Evolutionary conservation across 2,888 invertebrate species (phyloP), one percentile per base, ranked within the genome.

Genomic region (Epicampocera succincta): DNA sequence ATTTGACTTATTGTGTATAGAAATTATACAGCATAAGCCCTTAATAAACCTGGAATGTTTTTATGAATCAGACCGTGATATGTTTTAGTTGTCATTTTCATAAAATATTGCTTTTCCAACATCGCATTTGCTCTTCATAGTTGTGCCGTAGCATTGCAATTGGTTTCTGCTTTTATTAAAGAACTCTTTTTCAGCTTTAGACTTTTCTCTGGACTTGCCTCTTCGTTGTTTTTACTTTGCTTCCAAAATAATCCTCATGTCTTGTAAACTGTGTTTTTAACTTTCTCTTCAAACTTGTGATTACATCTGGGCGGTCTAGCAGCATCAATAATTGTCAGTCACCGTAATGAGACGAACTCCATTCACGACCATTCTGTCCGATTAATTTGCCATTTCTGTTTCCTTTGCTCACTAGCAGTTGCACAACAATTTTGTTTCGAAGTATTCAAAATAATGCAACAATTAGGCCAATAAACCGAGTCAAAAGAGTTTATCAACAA

Each of bases 321-420:
- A 38, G 17, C 9, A 56, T 13, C 11, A 29, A 1, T 19, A 65
- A 25, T 56, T 40, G 58, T 56, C 52, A 21, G 38, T 60, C 29
- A 66, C 58, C 48, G 66, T 61, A 40, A 21, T 58, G 38, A 29
- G 25, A 15, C n/a, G 21, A 17, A 46, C 42, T 52, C 50, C 60
- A 73, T 73, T 61, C 19, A 12, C 66, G 68, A 66, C 54, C 61
- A 71, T 68, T 42, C 19, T 33, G 46, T 38, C 48, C 61, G 68
- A 52, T 46, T 79, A 73, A 73, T 79, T 79, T 68, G 61, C 48
- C 33, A 73, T 54, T 42, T 68, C 68, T 61, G 40, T 46, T 73
- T 79, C 60, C 66, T 12, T 42, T 65, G 42, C 2, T 3, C 38
- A 50, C 13, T 46, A 19, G 17, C 15, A 13, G n/a, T n/a, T 8